Evolutionary conservation across 2,797 vertebrate genomes (phyloP), one percentile per base, ranked within the genome.

Genomic region (Falco rusticolus): DNA sequence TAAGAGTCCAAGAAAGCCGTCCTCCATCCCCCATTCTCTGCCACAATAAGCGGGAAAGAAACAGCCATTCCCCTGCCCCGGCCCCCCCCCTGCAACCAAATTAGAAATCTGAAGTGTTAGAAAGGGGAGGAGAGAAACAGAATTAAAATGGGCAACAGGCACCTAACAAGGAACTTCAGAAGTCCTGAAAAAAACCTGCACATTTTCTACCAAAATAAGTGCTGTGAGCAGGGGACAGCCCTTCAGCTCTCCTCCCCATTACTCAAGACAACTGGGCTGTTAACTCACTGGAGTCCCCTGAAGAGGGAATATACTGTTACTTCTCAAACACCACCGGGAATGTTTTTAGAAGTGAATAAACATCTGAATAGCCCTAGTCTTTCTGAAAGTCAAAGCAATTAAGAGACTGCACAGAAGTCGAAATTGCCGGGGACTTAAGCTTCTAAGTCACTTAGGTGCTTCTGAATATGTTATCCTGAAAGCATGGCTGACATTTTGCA

Each of bases 1-100:
- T 90, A 88, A 96, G 91, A 84, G 88, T 92, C 94, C 84, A 93
- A 68, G 93, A 90, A 95, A 94, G 87, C 84, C 85, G 86, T 92
- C 83, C 88, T 92, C 70, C 83, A 87, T 87, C 86, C 57, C 71
- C 75, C 71, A 56, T 94, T 94, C 89, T 97, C 63, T 84, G n/a
- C 41, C 51, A 77, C 66, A 94, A 63, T 74, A 76, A 84, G 60
- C 56, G 66, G 12, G 26, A 59, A 89, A 82, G 41, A 59, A 82
- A 94, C 66, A 66, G 41, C 16, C 53, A 51, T 61, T 87, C 26
- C 39, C 31, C 29, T 56, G 31, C 10, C 5, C 7, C 43, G 28
- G 37, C 25, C 51, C 41, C 13, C 13, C 33, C 10, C 5, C 7
- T 2, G 17, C 9, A 53, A 28, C 39, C 50, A 90, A 91, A 95